Evolutionary conservation across 2,113 vertebrate genomes (phyloP).

Genomic region (Struthidea cinerea): DNA sequence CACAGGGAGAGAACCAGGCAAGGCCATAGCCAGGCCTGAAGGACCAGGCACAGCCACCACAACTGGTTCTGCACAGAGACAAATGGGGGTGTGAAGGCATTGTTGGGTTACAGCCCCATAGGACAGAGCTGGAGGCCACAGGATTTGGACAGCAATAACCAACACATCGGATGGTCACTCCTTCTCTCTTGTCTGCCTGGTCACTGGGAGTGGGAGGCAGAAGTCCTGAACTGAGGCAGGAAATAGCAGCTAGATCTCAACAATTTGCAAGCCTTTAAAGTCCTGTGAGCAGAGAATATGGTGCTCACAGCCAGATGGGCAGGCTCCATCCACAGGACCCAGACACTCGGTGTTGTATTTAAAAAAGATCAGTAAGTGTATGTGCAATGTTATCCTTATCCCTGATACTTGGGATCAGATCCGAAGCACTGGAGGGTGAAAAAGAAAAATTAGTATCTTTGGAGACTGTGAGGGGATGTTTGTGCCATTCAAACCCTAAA

Average conservation of each 20-base stretch:
- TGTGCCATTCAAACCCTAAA: background rate
- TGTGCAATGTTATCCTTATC: background rate
- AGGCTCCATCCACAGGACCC: background rate
- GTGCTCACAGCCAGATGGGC: background rate
- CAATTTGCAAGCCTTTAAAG: background rate
- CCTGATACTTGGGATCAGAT: background rate
- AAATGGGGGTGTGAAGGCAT: accelerated
- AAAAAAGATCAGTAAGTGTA: accelerated
- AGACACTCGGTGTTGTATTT: background rate
- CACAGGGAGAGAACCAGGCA: background rate
- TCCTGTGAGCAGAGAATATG: background rate
- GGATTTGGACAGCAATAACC: background rate
- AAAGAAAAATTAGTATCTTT: background rate
- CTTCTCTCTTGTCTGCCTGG: background rate
- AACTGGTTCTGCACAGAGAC: background rate
- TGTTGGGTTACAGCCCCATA: background rate
- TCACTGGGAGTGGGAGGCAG: background rate
- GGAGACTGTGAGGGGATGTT: background rate
- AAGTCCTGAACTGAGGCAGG: background rate
- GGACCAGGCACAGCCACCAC: background rate
- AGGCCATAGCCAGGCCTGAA: background rate
- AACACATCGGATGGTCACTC: background rate
- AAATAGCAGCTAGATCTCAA: background rate
- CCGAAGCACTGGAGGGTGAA: background rate
- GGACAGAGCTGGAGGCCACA: background rate